Conservation (phyloP, 2,888 invertebrate genomes). For the Leptinotarsa rubiginosa region DNA sequence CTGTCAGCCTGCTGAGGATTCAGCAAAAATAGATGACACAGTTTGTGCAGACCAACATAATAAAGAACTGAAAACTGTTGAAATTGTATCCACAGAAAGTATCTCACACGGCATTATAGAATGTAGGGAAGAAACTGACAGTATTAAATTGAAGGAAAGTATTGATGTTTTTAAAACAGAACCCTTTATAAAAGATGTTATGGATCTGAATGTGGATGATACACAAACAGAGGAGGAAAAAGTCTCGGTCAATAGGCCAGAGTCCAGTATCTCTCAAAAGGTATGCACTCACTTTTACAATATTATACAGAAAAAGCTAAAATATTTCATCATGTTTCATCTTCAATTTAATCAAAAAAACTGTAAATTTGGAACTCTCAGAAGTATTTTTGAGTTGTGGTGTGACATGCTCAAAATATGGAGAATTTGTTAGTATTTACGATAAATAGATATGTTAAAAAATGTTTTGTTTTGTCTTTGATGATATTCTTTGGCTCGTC, state of each 20-base stretch:
- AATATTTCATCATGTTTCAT: too few relatives aligned
- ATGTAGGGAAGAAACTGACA: constrained; percentile 12
- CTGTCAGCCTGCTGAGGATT: constrained; percentile 32
- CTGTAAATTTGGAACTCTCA: too few relatives aligned
- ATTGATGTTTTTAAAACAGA: neutral
- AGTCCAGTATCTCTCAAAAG: constrained; percentile 10
- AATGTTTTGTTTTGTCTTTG: too few relatives aligned
- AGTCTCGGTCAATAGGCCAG: neutral
- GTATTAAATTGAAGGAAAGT: constrained; percentile 18
- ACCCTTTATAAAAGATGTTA: neutral
- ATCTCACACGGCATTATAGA: constrained; percentile 24
- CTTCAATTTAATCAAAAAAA: too few relatives aligned
- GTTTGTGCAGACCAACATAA: neutral
- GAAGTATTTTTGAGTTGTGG: too few relatives aligned
- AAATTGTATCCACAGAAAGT: neutral
- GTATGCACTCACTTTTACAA: constrained; percentile 14
- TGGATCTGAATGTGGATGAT: neutral
- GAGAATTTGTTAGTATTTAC: too few relatives aligned
- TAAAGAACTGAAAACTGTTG: neutral
- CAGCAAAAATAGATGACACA: neutral
- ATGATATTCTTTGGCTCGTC: too few relatives aligned
- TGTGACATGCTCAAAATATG: too few relatives aligned
- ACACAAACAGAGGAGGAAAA: neutral
- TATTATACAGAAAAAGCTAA: too few relatives aligned
- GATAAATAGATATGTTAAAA: too few relatives aligned